These are phyloP conservation scores for Mya arenaria DNA, from an alignment of 1,140 invertebrate species.

Conservation along the genomic window DNA sequence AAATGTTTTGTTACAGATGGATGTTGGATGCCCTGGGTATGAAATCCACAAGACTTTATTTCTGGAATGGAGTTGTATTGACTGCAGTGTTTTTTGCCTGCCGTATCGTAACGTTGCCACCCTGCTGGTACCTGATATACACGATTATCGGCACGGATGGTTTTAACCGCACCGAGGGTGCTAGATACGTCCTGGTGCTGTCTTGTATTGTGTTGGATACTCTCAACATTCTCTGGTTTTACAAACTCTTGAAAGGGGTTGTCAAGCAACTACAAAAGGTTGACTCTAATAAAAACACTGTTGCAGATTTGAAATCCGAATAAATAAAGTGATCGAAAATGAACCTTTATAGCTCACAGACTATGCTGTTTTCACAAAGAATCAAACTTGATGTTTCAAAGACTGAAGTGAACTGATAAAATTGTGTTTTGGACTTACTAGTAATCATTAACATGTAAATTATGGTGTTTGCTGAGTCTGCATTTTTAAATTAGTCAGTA, in stretches of 20 bases:
- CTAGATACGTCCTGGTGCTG: slow-evolving; percentile 71
- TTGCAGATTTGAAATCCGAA: neutral
- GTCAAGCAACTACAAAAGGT: slow-evolving; percentile 58
- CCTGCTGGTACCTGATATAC: slow-evolving; percentile 77
- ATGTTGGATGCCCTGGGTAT: slow-evolving; percentile 70
- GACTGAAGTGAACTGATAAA: too few species aligned
- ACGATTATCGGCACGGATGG: slow-evolving; percentile 70
- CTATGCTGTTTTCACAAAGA: too few species aligned
- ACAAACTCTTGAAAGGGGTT: slow-evolving; percentile 74
- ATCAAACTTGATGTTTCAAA: too few species aligned
- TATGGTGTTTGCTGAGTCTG: too few species aligned
- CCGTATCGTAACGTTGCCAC: slow-evolving; percentile 75
- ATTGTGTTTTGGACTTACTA: too few species aligned
- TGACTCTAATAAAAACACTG: neutral
- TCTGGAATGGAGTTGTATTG: slow-evolving; percentile 76
- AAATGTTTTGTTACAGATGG: slow-evolving; percentile 77
- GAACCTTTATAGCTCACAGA: too few species aligned
- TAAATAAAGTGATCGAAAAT: too few species aligned
- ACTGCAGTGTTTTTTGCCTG: slow-evolving; percentile 75
- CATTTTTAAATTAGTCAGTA: too few species aligned
- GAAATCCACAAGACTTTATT: slow-evolving; percentile 68
- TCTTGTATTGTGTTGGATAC: slow-evolving; percentile 75
- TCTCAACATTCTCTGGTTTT: slow-evolving; percentile 78
- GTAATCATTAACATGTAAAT: too few species aligned
- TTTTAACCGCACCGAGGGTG: slow-evolving; percentile 69